phyloP scores from a whole-genome alignment of 2,113 vertebrate genomes.

The Podocnemis expansa region DNA sequence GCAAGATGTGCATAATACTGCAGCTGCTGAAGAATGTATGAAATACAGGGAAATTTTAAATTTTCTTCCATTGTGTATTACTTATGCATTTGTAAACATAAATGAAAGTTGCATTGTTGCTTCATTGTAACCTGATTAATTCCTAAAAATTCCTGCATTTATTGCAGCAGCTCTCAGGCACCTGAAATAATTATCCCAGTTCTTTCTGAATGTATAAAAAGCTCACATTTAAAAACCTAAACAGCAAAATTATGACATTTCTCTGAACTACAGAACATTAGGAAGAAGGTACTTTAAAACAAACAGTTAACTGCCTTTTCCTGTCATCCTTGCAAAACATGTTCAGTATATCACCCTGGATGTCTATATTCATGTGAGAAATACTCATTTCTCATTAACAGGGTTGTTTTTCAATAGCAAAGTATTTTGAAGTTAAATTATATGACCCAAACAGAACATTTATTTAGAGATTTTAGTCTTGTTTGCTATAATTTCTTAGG shows the following conservation, averaged over 20 bases:
- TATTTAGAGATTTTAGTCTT: not conserved
- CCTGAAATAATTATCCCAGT: not conserved
- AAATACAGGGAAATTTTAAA: not conserved
- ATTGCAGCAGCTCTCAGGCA: fast-evolving
- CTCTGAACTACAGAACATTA: not conserved
- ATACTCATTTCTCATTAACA: not conserved
- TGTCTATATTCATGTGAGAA: not conserved
- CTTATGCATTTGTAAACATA: not conserved
- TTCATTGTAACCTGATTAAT: not conserved
- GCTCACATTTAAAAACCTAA: not conserved
- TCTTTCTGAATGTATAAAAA: not conserved
- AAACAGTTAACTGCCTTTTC: not conserved
- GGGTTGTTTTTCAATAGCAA: not conserved
- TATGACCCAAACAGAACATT: not conserved
- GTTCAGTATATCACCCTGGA: not conserved
- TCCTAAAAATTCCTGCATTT: not conserved
- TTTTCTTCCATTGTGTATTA: not conserved
- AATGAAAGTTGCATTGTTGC: not conserved
- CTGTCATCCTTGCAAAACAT: not conserved
- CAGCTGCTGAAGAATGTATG: constrained; percentile 14
- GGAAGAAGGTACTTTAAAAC: not conserved
- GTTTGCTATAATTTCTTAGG: not conserved
- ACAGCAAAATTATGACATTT: not conserved
- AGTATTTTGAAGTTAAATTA: not conserved
- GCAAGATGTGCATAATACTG: not conserved